Evolutionary conservation across 1,140 invertebrate genomes (phyloP).

Genomic region (Neomicropteryx cornuta): DNA sequence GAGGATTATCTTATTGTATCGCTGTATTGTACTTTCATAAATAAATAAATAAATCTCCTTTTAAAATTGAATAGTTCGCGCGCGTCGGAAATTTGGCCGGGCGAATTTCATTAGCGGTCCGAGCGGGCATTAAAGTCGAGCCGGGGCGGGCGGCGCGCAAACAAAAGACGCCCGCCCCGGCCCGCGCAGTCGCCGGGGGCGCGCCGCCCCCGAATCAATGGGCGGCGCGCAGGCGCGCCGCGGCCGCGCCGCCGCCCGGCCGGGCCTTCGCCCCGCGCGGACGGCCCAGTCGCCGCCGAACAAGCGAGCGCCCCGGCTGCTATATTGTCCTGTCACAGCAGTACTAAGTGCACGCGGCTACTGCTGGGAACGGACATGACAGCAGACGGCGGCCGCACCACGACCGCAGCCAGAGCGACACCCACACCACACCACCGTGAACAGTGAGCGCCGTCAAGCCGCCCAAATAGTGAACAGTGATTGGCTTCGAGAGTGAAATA

Average conservation of each 20-base stretch:
- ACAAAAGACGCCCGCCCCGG: constrained; percentile 11
- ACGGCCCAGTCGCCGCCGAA: constrained; percentile 26
- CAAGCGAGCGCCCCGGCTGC: constrained; percentile 39
- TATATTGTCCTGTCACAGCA: constrained; percentile 95
- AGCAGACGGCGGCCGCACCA: constrained; percentile 38
- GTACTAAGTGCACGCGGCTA: constrained; percentile 59
- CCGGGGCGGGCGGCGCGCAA: constrained; percentile 9
- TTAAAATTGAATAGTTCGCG: too few relatives aligned
- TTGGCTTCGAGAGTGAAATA: too few relatives aligned
- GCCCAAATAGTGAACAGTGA: too few relatives aligned
- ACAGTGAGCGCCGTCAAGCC: too few relatives aligned
- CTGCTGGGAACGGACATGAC: constrained; percentile 82
- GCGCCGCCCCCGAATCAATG: constrained; percentile 16
- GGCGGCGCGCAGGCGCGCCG: constrained; percentile 13
- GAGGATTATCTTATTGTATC: too few relatives aligned
- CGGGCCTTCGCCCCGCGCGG: constrained; percentile 24
- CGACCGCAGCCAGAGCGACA: constrained; percentile 10
- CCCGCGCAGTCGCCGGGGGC: constrained; percentile 7
- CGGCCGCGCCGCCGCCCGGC: constrained; percentile 19
- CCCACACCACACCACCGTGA: neutral
- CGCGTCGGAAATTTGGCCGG: too few relatives aligned
- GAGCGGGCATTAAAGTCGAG: too few relatives aligned
- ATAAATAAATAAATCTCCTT: too few relatives aligned
- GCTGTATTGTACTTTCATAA: too few relatives aligned
- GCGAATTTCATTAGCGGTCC: too few relatives aligned